Evolutionary conservation across 2,888 invertebrate species (phyloP), one percentile per base, ranked within the genome.

Genomic region (Scotopteryx bipunctaria): DNA sequence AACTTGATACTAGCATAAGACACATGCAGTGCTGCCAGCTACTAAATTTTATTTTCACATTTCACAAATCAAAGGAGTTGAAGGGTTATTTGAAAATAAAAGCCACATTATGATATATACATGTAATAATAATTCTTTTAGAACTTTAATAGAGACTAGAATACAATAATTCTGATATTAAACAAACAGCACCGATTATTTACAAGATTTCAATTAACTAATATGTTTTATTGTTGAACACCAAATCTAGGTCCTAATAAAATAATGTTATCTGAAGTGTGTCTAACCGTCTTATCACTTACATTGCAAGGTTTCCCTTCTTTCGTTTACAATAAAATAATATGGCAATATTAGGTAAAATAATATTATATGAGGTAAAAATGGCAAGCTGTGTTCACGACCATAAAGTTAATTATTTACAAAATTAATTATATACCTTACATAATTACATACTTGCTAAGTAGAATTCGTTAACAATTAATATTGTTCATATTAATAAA

Each of bases 61-160:
- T n/a, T n/a, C n/a, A n/a, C n/a, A n/a, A n/a, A n/a, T n/a, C n/a
- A n/a, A n/a, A n/a, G n/a, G n/a, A n/a, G n/a, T n/a, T n/a, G n/a
- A n/a, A n/a, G n/a, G n/a, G n/a, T n/a, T n/a, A n/a, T n/a, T n/a
- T n/a, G n/a, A n/a, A n/a, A n/a, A n/a, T n/a, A n/a, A n/a, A n/a
- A n/a, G n/a, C n/a, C n/a, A n/a, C n/a, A n/a, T n/a, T n/a, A n/a
- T n/a, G n/a, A 27, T 2, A 27, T 21, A 42, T 5, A 17, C 11
- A 41, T 6, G 27, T 29, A 5, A 32, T 16, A 14, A 42, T 32
- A 31, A 67, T 76, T 78, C 73, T 74, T 51, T 63, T 60, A 76
- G 71, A 77, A 72, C 66, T 84, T 85, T 85, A 79, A 77, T 84
- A 43, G 75, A 81, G 87, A 88, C 87, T 88, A 87, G 87, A 88